Evolutionary conservation across 2,797 vertebrate genomes (phyloP).

Genomic region (Carduelis carduelis): DNA sequence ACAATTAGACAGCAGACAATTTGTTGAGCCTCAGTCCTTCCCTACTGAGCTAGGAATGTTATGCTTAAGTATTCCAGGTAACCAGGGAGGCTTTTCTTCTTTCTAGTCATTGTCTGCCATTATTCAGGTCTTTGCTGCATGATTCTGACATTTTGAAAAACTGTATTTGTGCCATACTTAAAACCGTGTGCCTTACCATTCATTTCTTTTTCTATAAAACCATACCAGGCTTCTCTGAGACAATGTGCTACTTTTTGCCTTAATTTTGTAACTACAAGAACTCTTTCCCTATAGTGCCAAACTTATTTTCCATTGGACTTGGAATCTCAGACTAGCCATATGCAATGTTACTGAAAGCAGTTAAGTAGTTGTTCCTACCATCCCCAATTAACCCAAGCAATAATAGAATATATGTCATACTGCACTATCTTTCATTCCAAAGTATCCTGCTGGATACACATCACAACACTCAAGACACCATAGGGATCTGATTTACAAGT

Average conservation of each 20-base stretch:
- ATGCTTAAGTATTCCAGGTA: conserved; percentile 32
- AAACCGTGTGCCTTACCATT: neutral
- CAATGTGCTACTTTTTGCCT: neutral
- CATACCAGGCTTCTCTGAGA: neutral
- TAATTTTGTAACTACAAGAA: neutral
- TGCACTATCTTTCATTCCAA: neutral
- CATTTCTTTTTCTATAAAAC: neutral
- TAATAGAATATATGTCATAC: neutral
- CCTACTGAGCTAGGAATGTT: conserved; percentile 64
- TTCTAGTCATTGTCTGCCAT: neutral
- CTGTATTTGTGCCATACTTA: neutral
- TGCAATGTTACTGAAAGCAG: neutral
- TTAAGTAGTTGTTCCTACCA: neutral
- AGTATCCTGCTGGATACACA: neutral
- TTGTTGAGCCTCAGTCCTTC: conserved; percentile 54
- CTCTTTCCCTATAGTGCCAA: neutral
- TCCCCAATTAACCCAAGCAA: neutral
- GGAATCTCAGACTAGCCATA: neutral
- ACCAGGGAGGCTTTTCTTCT: conserved; percentile 8
- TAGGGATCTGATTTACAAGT: neutral
- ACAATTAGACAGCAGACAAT: conserved; percentile 65
- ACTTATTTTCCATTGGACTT: neutral
- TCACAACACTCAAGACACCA: neutral
- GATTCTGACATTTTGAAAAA: conserved; percentile 27
- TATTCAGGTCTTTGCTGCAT: neutral